Evolutionary conservation across 2,797 vertebrate genomes (phyloP).

Genomic region (Malacoctenus gilli): DNA sequence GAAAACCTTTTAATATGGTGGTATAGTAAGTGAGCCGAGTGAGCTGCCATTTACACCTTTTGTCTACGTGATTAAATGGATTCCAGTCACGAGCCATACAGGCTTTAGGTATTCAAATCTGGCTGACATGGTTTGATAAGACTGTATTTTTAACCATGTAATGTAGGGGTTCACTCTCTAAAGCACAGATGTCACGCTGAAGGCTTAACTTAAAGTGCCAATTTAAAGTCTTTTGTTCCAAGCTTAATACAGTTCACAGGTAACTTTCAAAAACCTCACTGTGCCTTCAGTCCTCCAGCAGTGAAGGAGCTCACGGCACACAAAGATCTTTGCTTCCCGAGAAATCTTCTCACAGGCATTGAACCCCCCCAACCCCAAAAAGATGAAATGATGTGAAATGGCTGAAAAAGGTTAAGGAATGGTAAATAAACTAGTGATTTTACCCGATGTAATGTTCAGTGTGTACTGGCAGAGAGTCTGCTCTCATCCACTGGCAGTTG

Average conservation of each 20-base stretch:
- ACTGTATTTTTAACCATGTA: neutral
- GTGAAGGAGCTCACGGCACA: neutral
- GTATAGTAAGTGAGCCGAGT: too few relatives aligned
- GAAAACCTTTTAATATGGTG: too few relatives aligned
- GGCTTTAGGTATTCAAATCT: neutral
- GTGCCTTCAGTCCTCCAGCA: neutral
- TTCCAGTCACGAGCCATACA: neutral
- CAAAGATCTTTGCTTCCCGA: neutral
- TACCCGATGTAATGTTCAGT: neutral
- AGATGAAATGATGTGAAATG: neutral
- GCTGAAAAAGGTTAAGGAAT: neutral
- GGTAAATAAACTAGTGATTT: neutral
- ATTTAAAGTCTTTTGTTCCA: conserved; percentile 13
- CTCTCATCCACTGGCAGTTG: conserved; percentile 2
- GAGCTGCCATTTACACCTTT: too few relatives aligned
- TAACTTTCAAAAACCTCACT: neutral
- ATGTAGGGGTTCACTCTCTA: neutral
- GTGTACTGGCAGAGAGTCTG: conserved; percentile 11
- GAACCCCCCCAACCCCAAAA: conserved; percentile 1
- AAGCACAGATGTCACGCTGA: neutral
- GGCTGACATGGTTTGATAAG: neutral
- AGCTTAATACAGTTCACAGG: neutral
- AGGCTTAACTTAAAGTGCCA: conserved; percentile 3
- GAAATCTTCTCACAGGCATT: neutral
- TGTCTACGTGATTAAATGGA: too few relatives aligned